Evolutionary conservation across 2,888 invertebrate genomes (phyloP).

Genomic region (Sympetrum striolatum): DNA sequence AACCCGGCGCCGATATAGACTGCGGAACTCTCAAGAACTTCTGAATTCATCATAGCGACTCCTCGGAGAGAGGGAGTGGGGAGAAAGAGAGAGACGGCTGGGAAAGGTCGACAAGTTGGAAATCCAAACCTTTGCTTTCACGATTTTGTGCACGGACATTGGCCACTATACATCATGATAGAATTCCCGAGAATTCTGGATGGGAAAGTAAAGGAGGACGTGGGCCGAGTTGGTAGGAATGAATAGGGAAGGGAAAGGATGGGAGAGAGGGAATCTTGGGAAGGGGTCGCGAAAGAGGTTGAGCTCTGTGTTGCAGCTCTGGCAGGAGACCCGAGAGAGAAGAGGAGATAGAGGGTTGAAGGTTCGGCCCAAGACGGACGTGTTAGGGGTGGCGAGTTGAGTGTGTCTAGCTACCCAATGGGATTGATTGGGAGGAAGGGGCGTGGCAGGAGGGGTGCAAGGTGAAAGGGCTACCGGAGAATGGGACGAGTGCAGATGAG

Average conservation of each 20-base stretch:
- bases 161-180: slow-evolving; percentile 31
- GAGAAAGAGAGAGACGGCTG: not conserved
- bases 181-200: not conserved
- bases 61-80: not conserved
- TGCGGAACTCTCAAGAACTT: not conserved
- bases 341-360: not conserved
- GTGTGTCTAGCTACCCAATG: slow-evolving; percentile 34
- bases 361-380: slow-evolving; percentile 17
- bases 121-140: slow-evolving; percentile 36
- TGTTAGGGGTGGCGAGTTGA: slow-evolving; percentile 35
- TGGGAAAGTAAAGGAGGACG: not conserved
- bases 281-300: not conserved
- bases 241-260: not conserved
- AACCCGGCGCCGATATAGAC: not conserved
- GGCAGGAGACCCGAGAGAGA: not conserved
- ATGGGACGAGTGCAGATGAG: not conserved
- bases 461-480: not conserved
- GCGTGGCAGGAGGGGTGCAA: not conserved
- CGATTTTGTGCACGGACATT: slow-evolving; percentile 9
- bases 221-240: not conserved
- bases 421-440: slow-evolving; percentile 31
- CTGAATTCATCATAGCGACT: not conserved
- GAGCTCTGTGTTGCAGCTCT: not conserved
- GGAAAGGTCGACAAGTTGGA: slow-evolving; percentile 11
- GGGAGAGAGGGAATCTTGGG: not conserved